A percentile compares a stretch with the other conserved stretches of the same genome.
phyloP scores from a whole-genome alignment of 2,797 vertebrate genomes.

The Prunella strophiata region DNA sequence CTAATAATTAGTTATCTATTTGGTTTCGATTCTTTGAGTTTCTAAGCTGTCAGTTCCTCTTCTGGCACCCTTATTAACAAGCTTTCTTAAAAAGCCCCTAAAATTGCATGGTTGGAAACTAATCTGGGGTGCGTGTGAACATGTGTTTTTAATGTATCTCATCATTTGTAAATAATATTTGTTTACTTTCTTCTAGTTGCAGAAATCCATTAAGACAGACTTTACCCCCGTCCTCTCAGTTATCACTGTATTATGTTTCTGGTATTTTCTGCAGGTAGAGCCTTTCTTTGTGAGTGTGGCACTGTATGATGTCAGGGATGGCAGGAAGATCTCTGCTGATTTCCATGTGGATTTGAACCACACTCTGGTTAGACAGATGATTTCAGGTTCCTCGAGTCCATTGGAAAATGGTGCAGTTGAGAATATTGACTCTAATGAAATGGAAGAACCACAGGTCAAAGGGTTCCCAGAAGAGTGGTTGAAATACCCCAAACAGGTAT shows the following conservation, averaged over 20 bases:
- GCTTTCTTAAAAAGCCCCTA: background rate
- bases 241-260: background rate
- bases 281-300: constrained; percentile 93
- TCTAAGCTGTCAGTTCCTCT: background rate
- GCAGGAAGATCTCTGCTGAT: constrained; percentile 94
- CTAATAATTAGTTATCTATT: background rate
- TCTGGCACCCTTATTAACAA: background rate
- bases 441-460: constrained; percentile 84
- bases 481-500: constrained; percentile 92
- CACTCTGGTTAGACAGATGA: constrained; percentile 80
- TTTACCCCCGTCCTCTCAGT: background rate
- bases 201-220: background rate
- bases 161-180: background rate
- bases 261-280: constrained; percentile 83
- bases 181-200: background rate
- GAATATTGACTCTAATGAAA: constrained; percentile 76
- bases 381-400: constrained; percentile 47
- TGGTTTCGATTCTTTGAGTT: background rate
- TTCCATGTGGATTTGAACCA: constrained; percentile 96
- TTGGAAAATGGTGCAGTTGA: constrained; percentile 85
- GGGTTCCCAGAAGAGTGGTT: constrained; percentile 91
- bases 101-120: background rate
- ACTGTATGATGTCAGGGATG: constrained; percentile 88
- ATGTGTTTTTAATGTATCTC: background rate
- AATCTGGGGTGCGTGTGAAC: background rate